Base-by-base conservation (phyloP, 2,888 invertebrate genomes). In the Malthinus flaveolus region DNA sequence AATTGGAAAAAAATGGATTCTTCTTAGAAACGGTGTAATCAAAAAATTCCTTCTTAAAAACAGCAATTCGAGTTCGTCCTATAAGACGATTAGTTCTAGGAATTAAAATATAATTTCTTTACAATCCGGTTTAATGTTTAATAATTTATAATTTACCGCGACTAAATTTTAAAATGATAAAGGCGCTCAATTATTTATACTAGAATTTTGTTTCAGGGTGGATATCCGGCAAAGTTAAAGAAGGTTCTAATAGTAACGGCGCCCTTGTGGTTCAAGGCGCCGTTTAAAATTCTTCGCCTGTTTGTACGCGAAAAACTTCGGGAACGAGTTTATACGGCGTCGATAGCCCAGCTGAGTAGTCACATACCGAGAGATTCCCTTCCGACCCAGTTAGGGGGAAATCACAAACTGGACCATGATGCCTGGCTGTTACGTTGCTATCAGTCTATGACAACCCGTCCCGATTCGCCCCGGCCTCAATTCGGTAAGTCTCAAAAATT, bases 181-280 rank as follows among this genome's bases (percentile, higher is more conserved):
- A 23, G 5, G 23, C 5, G 23, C 23, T 2, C 23, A 23, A 23
- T 23, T 23, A 23, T 23, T 23, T 23, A 23, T 3, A 2, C 23
- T 57, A 58, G 59, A 62, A 49, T 63, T 63, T 68, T 59, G 59
- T 83, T 83, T 7, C 82, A 97, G 97, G 97, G 97, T 70, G 95
- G 94, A 51, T 97, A 97, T 83, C 97, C 97, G 68, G 97, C 97
- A 31, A 91, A 96, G 74, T 81, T 98, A 75, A 97, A 97, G 81
- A 97, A 97, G 81, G 97, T 98, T 66, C 82, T 97, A 63, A 97
- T 98, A 75, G 97, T 95, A 70, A 96, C 97, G 63, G 97, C 97
- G 46, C 97, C 97, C 51, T 82, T 97, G 75, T 97, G 97, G 97
- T 97, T 97, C 81, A 96, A 95, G 81, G 97, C 97, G 59, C 97